Evolutionary conservation across 2,113 vertebrate species (phyloP).

Genomic region (Calypte anna): DNA sequence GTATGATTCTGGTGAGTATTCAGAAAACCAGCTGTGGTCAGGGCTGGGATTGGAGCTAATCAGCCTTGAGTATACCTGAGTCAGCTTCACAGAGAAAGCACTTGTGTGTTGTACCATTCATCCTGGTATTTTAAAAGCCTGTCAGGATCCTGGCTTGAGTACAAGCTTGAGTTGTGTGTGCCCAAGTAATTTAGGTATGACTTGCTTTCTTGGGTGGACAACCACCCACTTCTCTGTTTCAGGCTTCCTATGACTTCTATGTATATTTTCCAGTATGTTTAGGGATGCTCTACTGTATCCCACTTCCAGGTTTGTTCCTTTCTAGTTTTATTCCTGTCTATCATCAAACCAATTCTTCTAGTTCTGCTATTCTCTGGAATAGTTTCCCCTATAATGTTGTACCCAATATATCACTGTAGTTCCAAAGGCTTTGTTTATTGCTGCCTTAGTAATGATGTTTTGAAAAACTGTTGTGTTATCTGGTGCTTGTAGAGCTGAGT

Average conservation of each 20-base stretch:
- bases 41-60: background rate
- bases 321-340: background rate
- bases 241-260: accelerated
- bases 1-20: background rate
- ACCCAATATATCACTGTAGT: no score
- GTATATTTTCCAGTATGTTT: accelerated
- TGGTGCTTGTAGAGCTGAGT: background rate
- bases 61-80: accelerated
- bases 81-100: background rate
- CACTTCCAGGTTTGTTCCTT: background rate
- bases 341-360: background rate
- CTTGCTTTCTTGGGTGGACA: background rate
- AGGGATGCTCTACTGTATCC: background rate
- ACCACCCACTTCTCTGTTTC: background rate
- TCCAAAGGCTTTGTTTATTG: background rate
- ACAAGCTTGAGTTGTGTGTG: background rate
- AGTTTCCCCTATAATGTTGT: background rate
- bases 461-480: background rate
- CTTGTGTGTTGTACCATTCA: background rate
- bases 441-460: background rate
- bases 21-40: background rate
- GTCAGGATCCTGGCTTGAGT: background rate
- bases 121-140: background rate
- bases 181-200: background rate
- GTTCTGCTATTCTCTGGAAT: background rate